Evolutionary conservation across 2,888 invertebrate species (phyloP).

Genomic region (Psylliodes chrysocephalus): DNA sequence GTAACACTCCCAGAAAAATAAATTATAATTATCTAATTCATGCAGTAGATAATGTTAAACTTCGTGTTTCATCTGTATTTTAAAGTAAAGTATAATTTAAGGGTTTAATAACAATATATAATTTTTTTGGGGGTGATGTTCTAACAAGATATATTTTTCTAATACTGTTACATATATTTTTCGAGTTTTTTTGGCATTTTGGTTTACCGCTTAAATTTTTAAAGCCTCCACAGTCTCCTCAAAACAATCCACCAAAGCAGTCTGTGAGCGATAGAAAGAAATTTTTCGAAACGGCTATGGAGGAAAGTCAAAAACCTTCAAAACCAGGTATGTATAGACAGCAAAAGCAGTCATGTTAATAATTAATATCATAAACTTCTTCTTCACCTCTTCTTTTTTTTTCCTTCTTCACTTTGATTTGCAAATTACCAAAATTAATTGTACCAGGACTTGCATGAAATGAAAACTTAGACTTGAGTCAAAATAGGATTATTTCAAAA

Average conservation of each 20-base stretch:
- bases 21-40: too few relatives aligned
- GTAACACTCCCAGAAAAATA: not conserved
- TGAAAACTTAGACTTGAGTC: too few relatives aligned
- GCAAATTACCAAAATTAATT: too few relatives aligned
- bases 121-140: conserved; percentile 10
- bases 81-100: too few relatives aligned
- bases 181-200: too few relatives aligned
- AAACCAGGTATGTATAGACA: conserved; percentile 76
- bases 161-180: conserved; percentile 9
- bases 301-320: conserved; percentile 87
- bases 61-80: too few relatives aligned
- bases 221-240: conserved; percentile 73
- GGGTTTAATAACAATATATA: not conserved
- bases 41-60: too few relatives aligned
- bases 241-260: conserved; percentile 81
- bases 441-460: too few relatives aligned
- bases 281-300: conserved; percentile 96
- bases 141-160: conserved; percentile 14
- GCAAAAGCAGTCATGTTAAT: not conserved
- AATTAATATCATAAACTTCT: conserved; percentile 23
- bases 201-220: conserved; percentile 31
- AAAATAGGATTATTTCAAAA: too few relatives aligned
- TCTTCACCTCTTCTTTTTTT: too few relatives aligned
- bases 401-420: too few relatives aligned
- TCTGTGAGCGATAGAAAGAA: conserved; percentile 93